Evolutionary conservation across 2,888 invertebrate species (phyloP).

Genomic region (Deilephila elpenor): DNA sequence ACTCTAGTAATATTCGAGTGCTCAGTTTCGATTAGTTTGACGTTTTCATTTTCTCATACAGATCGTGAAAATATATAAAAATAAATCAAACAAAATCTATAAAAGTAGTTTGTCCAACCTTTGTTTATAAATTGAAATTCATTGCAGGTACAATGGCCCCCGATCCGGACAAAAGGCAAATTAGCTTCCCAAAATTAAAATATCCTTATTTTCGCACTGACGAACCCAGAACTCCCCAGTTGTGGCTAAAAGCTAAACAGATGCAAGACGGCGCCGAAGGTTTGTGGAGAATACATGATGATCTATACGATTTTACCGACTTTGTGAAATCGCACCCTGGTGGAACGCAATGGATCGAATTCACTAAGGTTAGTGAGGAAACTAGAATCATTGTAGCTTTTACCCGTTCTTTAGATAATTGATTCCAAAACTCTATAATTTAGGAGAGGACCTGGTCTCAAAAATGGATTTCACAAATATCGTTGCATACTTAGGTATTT

Average conservation of each 20-base stretch:
- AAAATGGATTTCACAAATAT: too few relatives aligned
- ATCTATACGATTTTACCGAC: slow-evolving; percentile 92
- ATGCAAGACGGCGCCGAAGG: slow-evolving; percentile 89
- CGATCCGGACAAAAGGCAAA: slow-evolving; percentile 59
- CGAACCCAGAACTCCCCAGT: slow-evolving; percentile 68
- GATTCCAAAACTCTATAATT: too few relatives aligned
- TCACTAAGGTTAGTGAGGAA: slow-evolving; percentile 84
- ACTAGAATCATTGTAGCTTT: not conserved
- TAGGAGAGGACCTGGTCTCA: too few relatives aligned
- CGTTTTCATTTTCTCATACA: too few relatives aligned
- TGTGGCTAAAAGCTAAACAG: slow-evolving; percentile 88
- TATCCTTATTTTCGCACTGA: slow-evolving; percentile 78
- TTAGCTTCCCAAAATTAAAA: slow-evolving; percentile 79
- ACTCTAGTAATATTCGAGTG: too few relatives aligned
- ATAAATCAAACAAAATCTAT: too few relatives aligned
- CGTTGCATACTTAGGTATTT: too few relatives aligned
- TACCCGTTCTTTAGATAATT: not conserved
- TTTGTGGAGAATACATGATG: slow-evolving; percentile 91
- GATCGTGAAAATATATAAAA: too few relatives aligned
- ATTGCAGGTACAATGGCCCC: slow-evolving; percentile 55
- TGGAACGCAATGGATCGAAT: slow-evolving; percentile 89
- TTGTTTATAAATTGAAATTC: not conserved
- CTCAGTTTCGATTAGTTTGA: too few relatives aligned
- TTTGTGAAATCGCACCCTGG: slow-evolving; percentile 95
- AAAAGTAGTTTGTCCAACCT: too few relatives aligned